Evolutionary conservation across 2,797 vertebrate genomes (phyloP).

Genomic region (Tadarida brasiliensis): DNA sequence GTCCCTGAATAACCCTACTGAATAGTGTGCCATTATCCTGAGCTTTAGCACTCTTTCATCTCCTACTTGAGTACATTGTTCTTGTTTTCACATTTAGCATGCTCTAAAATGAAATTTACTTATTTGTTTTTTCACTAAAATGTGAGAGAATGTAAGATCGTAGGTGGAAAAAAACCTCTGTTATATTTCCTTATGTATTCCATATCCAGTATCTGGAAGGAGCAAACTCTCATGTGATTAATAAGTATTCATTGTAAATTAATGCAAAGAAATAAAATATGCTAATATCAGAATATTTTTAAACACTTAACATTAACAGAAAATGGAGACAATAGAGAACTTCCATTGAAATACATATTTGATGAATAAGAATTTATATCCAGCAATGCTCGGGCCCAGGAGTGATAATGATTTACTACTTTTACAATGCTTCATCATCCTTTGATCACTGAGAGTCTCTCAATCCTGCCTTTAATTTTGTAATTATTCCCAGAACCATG

Average conservation of each 20-base stretch:
- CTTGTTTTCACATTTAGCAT: neutral
- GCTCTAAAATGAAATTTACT: neutral
- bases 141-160: neutral
- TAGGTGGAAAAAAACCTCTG: neutral
- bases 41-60: neutral
- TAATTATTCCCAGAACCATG: neutral
- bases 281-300: neutral
- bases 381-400: neutral
- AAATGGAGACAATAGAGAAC: neutral
- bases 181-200: neutral
- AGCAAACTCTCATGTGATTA: neutral
- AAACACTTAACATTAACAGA: neutral
- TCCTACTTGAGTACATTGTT: neutral
- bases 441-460: neutral
- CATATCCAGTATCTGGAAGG: neutral
- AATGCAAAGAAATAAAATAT: neutral
- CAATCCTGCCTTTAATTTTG: neutral
- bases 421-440: neutral
- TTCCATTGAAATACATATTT: neutral
- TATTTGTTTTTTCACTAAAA: neutral
- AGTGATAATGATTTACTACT: neutral
- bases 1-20: neutral
- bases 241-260: neutral
- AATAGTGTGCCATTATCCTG: neutral
- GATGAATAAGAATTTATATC: neutral